Conservation (phyloP, 2,888 invertebrate species). For the Pachydiplax longipennis region DNA sequence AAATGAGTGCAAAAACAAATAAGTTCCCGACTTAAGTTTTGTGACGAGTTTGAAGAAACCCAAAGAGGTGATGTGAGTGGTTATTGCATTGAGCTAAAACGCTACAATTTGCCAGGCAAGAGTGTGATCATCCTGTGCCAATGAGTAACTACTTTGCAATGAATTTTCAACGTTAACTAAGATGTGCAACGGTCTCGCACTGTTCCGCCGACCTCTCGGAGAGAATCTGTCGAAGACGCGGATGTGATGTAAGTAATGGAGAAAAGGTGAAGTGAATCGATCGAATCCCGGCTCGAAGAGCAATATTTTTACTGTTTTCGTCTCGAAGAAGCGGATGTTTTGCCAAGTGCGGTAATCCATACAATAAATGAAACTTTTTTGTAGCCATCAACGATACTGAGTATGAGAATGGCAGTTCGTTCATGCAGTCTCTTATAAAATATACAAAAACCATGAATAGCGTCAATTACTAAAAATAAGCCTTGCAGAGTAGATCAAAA, state of each 20-base stretch:
- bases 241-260: no score
- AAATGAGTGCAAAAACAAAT: neutral
- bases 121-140: slow-evolving; percentile 12
- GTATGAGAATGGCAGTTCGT: neutral
- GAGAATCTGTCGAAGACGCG: neutral
- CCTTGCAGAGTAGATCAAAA: slow-evolving; percentile 7
- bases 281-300: neutral
- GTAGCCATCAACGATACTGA: slow-evolving; percentile 17
- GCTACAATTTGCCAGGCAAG: slow-evolving; percentile 28
- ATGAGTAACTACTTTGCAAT: slow-evolving; percentile 18
- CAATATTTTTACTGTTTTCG: neutral
- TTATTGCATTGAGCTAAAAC: neutral
- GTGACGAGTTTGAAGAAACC: slow-evolving; percentile 1
- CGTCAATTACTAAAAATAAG: slow-evolving; percentile 33
- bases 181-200: neutral
- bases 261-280: neutral
- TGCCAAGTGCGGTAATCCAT: slow-evolving; percentile 35
- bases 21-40: neutral
- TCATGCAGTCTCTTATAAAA: slow-evolving; percentile 22
- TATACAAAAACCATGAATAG: slow-evolving; percentile 5
- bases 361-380: slow-evolving; percentile 4
- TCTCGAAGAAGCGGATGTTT: neutral
- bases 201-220: neutral
- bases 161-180: neutral
- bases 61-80: slow-evolving; percentile 13